Conservation (phyloP, 2,888 invertebrate genomes). For the Neria commutata region DNA sequence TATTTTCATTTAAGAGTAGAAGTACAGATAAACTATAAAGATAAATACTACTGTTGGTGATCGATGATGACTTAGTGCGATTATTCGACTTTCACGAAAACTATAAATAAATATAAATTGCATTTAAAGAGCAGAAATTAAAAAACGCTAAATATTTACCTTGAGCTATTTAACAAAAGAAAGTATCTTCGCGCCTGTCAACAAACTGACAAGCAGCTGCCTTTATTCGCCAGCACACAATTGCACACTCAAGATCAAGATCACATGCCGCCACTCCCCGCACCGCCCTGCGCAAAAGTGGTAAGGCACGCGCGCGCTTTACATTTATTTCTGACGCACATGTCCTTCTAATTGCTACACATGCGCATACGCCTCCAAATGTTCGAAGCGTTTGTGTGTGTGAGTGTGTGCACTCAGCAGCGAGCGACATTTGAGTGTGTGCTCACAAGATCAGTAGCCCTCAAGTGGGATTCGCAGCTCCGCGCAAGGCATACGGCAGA, state of each 20-base stretch:
- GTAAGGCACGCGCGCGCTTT: constrained; percentile 35
- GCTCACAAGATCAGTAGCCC: constrained; percentile 22
- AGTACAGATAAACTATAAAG: too few relatives aligned
- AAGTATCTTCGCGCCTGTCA: neutral
- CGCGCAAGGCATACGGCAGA: constrained; percentile 20
- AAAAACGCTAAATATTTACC: neutral
- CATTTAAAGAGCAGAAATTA: neutral
- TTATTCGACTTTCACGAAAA: neutral
- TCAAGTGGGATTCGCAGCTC: neutral
- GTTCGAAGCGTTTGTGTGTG: constrained; percentile 13
- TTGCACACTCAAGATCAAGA: constrained; percentile 28
- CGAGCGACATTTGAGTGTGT: constrained; percentile 3
- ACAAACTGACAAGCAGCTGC: constrained; percentile 1
- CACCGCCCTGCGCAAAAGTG: constrained; percentile 25
- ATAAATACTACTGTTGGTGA: too few relatives aligned
- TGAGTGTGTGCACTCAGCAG: constrained; percentile 6
- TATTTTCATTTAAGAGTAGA: too few relatives aligned
- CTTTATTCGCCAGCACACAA: neutral
- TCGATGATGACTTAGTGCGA: too few relatives aligned
- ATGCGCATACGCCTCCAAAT: constrained; percentile 49
- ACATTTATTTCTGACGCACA: constrained; percentile 41
- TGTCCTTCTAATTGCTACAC: constrained; percentile 58
- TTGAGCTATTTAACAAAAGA: neutral
- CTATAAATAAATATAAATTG: neutral
- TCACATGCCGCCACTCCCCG: too few relatives aligned